Evolutionary conservation across 2,888 invertebrate genomes (phyloP), one percentile per base, ranked within the genome.

Genomic region (Ormyrus nitidulus): DNA sequence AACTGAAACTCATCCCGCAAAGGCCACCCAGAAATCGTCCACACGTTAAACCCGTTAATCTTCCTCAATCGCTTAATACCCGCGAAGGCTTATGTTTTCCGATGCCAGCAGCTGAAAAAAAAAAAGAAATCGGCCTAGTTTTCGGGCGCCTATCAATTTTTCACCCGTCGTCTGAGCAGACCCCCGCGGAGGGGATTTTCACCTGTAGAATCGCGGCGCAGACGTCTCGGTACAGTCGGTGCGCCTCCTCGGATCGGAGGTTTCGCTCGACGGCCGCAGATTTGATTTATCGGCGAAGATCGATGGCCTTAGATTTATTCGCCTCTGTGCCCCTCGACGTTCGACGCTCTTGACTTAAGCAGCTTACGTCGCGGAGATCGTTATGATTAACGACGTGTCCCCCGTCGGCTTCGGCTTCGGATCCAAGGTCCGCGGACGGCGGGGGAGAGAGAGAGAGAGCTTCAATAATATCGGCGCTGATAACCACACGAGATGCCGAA

Each of bases 351-450:
- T 65, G 73, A 77, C 77, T 81, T 81, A 81, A 81, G 80, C 70
- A 81, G 80, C 80, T 77, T 77, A 81, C 61, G 74, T 70, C 70
- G 71, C 9, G 46, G 74, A 69, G 77, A 81, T 74, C 73, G 77
- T 77, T 74, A 81, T 81, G 80, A 81, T 81, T 77, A 77, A 81
- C 70, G 80, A 74, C 70, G 44, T 77, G 62, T 77, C 80, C 68
- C 59, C 44, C 66, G 51, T 56, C 59, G 59, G 64, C 64, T 69
- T 51, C n/a, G 65, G 4, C 34, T 34, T 34, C 6, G 69, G 59
- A 75, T 79, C 69, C 69, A 73, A 79, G 66, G 71, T 71, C 34
- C 61, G 61, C n/a, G 8, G 6, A 46, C 56, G 48, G 0, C 34
- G 34, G 34, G 34, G 34, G 3, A 4, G 4, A 4, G 34, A 2